A percentile compares a stretch with the other conserved stretches of the same genome.
Conservation (phyloP, 1,140 invertebrate species). For the Littorina saxatilis region DNA sequence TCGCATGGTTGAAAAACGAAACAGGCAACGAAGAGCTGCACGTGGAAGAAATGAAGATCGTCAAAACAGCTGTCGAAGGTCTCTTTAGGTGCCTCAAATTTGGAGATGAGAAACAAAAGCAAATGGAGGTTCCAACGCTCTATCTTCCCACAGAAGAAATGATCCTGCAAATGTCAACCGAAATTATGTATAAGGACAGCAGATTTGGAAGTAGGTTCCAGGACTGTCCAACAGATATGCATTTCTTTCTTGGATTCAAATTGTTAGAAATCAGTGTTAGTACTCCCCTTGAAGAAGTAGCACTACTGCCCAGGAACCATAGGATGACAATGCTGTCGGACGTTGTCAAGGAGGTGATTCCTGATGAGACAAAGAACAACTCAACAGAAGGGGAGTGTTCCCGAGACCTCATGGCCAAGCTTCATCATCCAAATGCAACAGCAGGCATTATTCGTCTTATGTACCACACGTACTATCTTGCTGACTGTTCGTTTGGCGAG, state of each 20-base stretch:
- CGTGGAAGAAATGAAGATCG: conserved; percentile 52
- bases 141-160: conserved; percentile 52
- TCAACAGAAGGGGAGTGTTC: background rate
- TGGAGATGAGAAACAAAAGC: background rate
- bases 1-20: conserved; percentile 34
- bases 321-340: conserved; percentile 50
- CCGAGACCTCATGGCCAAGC: conserved; percentile 1
- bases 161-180: conserved; percentile 36
- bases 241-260: conserved; percentile 44
- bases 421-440: conserved; percentile 36
- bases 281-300: conserved; percentile 32
- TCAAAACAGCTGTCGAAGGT: conserved; percentile 50
- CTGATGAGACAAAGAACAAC: background rate
- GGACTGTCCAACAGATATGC: background rate
- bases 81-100: conserved; percentile 40
- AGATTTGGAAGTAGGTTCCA: conserved; percentile 20
- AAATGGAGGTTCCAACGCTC: conserved; percentile 28
- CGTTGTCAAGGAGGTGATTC: conserved; percentile 51
- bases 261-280: conserved; percentile 38
- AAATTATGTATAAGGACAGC: conserved; percentile 46
- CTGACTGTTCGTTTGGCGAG: background rate
- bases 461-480: conserved; percentile 18
- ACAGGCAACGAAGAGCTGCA: conserved; percentile 50
- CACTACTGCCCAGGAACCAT: conserved; percentile 43
- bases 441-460: conserved; percentile 42